Evolutionary conservation across 2,113 vertebrate species (phyloP).

Genomic region (Pseudorasbora parva): DNA sequence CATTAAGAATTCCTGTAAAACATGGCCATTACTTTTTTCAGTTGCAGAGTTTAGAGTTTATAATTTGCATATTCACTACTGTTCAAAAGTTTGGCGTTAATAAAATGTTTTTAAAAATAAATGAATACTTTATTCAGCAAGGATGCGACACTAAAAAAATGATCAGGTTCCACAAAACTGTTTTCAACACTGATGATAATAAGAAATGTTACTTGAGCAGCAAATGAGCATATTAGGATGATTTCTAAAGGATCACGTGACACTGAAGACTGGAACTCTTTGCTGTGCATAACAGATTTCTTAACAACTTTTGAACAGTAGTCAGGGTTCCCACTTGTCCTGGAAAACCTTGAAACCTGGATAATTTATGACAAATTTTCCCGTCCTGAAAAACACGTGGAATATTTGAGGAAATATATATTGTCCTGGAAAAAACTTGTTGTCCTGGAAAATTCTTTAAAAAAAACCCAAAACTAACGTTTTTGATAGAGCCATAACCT

Average conservation of each 20-base stretch:
- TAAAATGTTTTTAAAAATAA: too few relatives aligned
- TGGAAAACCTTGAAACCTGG: too few relatives aligned
- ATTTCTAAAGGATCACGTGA: not conserved
- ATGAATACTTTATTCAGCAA: too few relatives aligned
- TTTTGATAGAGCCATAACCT: not conserved
- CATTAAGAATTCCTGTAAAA: too few relatives aligned
- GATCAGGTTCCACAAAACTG: not conserved
- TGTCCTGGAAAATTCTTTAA: too few relatives aligned
- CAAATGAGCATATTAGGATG: not conserved
- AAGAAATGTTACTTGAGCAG: not conserved
- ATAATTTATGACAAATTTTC: too few relatives aligned
- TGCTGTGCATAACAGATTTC: not conserved
- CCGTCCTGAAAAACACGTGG: too few relatives aligned
- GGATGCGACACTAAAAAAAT: not conserved
- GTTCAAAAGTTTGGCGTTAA: not conserved
- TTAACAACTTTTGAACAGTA: not conserved
- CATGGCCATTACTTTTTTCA: too few relatives aligned
- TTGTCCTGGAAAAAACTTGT: too few relatives aligned
- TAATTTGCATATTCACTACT: not conserved
- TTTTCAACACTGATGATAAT: not conserved
- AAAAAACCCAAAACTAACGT: too few relatives aligned
- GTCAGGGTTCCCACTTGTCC: too few relatives aligned
- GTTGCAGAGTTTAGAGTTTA: not conserved
- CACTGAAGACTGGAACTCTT: not conserved
- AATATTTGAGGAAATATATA: too few relatives aligned